phyloP scores from a whole-genome alignment of 92 coral and sea anemone genomes.

The Porites cylindrica region DNA sequence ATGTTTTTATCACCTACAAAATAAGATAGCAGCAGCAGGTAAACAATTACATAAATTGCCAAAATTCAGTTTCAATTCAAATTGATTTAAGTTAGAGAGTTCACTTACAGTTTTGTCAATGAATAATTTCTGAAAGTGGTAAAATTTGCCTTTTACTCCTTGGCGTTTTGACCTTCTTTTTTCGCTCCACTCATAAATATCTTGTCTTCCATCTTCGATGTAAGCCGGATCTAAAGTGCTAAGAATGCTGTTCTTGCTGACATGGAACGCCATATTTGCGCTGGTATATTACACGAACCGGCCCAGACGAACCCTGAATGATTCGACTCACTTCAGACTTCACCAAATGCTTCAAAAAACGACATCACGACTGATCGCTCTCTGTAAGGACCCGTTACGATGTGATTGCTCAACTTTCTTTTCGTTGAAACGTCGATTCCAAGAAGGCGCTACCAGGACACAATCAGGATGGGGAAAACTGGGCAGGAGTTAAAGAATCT shows the following conservation, averaged over 20 bases:
- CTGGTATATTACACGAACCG: background rate
- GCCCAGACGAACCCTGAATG: background rate
- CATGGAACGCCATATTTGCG: slow-evolving; percentile 24
- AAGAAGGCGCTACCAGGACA: no score
- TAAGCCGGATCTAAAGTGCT: slow-evolving; percentile 66
- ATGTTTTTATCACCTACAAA: slow-evolving; percentile 84
- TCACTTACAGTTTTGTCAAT: slow-evolving; percentile 89
- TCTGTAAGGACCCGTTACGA: background rate
- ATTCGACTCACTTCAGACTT: background rate
- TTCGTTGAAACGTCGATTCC: no score
- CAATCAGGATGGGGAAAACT: no score
- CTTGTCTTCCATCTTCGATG: slow-evolving; percentile 82
- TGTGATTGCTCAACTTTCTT: background rate
- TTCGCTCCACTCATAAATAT: slow-evolving; percentile 95
- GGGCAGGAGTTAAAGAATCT: no score
- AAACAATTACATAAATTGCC: background rate
- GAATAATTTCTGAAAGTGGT: slow-evolving; percentile 83
- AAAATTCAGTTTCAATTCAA: no score
- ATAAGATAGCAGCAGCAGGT: background rate
- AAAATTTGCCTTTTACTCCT: slow-evolving; percentile 89
- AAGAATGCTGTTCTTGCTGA: slow-evolving; percentile 69
- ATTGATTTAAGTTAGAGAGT: no score
- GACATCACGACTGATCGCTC: background rate
- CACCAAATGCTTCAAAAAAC: background rate
- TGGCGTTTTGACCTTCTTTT: slow-evolving; percentile 67